phyloP scores from a whole-genome alignment of 2,797 vertebrate genomes.

The Borostomias antarcticus region DNA sequence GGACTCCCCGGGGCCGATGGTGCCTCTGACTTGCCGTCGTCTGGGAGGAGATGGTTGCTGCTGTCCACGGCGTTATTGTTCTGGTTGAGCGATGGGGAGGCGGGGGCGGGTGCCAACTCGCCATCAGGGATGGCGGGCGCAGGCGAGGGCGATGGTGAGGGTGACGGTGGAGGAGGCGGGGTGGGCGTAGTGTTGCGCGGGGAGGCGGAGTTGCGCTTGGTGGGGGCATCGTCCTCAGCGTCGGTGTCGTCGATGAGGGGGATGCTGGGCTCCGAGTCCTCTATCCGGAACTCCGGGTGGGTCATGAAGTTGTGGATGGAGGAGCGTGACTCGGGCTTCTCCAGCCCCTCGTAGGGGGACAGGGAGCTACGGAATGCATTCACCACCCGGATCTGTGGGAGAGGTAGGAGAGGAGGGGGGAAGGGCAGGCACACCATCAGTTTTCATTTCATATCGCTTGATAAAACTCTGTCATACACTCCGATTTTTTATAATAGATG shows the following conservation, averaged over 20 bases:
- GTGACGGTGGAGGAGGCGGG: constrained; percentile 70
- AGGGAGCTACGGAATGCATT: constrained; percentile 99
- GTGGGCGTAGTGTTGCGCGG: constrained; percentile 82
- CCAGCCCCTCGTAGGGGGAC: constrained; percentile 97
- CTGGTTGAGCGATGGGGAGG: constrained; percentile 93
- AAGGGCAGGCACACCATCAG: constrained; percentile 52
- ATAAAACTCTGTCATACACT: background rate
- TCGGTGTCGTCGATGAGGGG: constrained; percentile 99
- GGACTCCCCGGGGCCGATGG: constrained; percentile 93
- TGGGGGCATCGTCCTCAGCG: constrained; percentile 96
- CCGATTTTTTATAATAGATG: constrained; percentile 34
- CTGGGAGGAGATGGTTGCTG: constrained; percentile 91
- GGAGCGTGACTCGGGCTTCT: constrained; percentile 95
- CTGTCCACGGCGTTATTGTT: constrained; percentile 99
- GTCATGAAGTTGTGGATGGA: constrained; percentile 99
- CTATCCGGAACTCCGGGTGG: constrained; percentile 99
- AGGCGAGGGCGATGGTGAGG: too few relatives aligned
- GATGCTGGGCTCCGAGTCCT: constrained; percentile 98
- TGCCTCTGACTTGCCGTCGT: constrained; percentile 91
- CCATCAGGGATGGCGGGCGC: constrained; percentile 64
- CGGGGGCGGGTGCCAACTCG: constrained; percentile 62
- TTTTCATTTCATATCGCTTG: constrained; percentile 35
- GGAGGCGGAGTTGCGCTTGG: constrained; percentile 89
- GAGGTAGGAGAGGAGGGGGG: constrained; percentile 32
- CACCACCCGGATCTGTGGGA: constrained; percentile 97